A percentile compares a stretch with the other conserved stretches of the same genome.
phyloP scores from a whole-genome alignment of 1,140 invertebrate genomes.

The Zeugodacus cucurbitae region DNA sequence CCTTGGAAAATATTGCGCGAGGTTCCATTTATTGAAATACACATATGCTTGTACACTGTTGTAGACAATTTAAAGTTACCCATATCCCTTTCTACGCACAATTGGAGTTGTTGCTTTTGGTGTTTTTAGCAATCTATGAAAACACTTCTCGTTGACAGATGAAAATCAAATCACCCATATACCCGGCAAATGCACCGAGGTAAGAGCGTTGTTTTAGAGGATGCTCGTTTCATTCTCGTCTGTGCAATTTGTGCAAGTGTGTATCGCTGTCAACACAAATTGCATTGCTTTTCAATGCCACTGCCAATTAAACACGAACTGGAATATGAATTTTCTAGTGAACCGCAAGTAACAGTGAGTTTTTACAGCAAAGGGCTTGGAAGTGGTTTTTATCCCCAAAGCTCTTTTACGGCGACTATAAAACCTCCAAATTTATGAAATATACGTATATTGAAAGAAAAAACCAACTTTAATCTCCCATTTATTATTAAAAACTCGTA shows the following conservation, averaged over 20 bases:
- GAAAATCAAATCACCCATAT: not conserved
- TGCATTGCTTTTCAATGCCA: not conserved
- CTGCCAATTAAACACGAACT: not conserved
- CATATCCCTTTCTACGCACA: not conserved
- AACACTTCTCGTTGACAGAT: not conserved
- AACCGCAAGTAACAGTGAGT: no score
- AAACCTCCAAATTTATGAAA: no score
- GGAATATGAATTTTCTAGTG: not conserved
- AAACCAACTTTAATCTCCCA: no score
- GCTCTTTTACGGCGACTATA: no score
- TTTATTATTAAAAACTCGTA: no score
- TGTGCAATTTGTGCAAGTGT: not conserved
- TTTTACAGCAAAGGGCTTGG: no score
- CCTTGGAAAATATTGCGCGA: not conserved
- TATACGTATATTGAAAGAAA: no score
- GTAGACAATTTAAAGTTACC: not conserved
- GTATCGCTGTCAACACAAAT: not conserved
- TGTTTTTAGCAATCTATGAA: not conserved
- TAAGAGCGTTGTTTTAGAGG: not conserved
- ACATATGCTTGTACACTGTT: not conserved
- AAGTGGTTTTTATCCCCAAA: no score
- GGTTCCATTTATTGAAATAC: not conserved
- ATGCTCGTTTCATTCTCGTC: not conserved
- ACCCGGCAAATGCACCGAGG: not conserved
- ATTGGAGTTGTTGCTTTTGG: not conserved